Base-by-base conservation (phyloP, 2,888 invertebrate species). In the Perizoma affinitatum region DNA sequence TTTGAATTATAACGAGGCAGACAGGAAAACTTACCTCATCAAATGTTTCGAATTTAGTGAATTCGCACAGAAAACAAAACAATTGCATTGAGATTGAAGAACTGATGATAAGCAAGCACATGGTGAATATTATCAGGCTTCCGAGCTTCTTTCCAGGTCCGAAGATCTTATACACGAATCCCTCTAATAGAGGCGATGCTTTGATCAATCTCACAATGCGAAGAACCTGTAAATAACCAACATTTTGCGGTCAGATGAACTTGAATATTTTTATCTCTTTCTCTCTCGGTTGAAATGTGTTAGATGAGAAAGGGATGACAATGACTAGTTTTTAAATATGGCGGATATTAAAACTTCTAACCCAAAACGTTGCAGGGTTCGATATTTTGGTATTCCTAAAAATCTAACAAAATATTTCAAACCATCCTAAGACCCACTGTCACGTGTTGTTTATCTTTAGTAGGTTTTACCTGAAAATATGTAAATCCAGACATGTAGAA, bases 31-130 rank as follows among this genome's bases (percentile, higher is more conserved):
- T 72, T 87, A 96, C 96, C 94, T 99, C 98, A 35, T 98, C 97
- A 84, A 99, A 99, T 4, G 98, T 98, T 91, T 98, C 98, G 84
- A 99, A 99, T 87, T 99, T 99, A 1, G 98, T 97, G 73, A 98
- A 98, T 76, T 98, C 97, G 65, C 96, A 95, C 5, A 99, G 94
- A 79, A 97, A 99, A 83, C 99, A 99, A 85, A 99, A 99, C 41
- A 99, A 91, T 83, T 99, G 99, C 96, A 99, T 98, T 47, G 99
- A 99, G 78, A 99, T 99, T 68, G 98, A 98, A 4, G 99, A 99
- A 56, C 99, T 99, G 74, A 99, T 99, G 60, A 99, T 97, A 54
- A 99, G 93, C 82, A 99, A 95, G 84, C 99, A 99, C 97, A 99
- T 98, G 47, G 99, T 99, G 87, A 99, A 99, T 76, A 99, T 97